Conservation (phyloP, 64 coral and sea anemone genomes). For the Hydrozoanthus tunicans region DNA sequence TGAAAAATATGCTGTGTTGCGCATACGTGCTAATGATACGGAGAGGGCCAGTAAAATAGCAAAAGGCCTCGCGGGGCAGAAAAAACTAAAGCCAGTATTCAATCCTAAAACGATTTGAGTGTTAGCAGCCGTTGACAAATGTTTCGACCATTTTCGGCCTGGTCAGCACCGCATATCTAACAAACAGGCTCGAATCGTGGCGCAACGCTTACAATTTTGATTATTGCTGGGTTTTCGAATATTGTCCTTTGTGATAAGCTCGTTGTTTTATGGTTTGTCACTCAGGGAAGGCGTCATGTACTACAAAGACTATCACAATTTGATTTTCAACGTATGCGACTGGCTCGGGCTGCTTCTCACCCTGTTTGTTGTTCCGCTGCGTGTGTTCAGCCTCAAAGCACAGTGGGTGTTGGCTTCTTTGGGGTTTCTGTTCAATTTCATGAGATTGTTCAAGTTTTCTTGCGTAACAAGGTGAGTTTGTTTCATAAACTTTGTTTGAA, state of each 20-base stretch:
- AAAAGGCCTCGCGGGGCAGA: no score
- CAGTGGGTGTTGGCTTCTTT: constrained; percentile 77
- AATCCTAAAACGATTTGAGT: no score
- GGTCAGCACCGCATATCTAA: no score
- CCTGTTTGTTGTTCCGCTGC: constrained; percentile 75
- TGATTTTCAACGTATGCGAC: constrained; percentile 48
- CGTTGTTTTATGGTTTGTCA: neutral
- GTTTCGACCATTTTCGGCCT: no score
- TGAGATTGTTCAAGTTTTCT: constrained; percentile 85
- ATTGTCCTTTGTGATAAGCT: neutral
- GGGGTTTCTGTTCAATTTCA: constrained; percentile 83
- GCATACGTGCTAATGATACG: no score
- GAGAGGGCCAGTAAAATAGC: no score
- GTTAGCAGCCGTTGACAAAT: no score
- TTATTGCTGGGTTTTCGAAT: neutral
- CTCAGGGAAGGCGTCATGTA: constrained; percentile 63
- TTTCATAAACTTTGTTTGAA: no score
- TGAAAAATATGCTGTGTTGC: no score
- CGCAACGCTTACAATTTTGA: neutral
- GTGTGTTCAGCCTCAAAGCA: constrained; percentile 37
- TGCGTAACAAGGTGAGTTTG: constrained; percentile 72
- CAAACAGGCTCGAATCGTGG: no score
- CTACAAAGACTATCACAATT: constrained; percentile 74
- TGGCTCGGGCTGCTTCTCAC: constrained; percentile 75
- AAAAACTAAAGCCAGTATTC: no score